These are phyloP conservation scores for Alaudala cheleensis DNA, from an alignment of 2,113 vertebrate genomes.

Conservation along the genomic window DNA sequence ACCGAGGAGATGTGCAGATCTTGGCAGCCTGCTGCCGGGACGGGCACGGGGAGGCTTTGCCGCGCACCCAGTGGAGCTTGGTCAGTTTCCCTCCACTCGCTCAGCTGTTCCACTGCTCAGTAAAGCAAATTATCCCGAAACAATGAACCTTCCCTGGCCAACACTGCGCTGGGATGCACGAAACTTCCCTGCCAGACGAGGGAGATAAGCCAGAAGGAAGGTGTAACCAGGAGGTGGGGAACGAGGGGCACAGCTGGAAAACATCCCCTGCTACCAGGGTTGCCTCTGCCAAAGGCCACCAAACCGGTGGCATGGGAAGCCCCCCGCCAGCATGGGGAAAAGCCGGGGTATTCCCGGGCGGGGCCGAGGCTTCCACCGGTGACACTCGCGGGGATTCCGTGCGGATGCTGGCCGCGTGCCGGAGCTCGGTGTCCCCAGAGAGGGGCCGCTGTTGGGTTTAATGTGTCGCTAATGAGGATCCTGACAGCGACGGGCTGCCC, in stretches of 20 bases:
- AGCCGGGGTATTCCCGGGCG: not conserved
- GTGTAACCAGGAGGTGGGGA: not conserved
- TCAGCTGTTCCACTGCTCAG: not conserved
- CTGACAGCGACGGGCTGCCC: not conserved
- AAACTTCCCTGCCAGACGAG: not conserved
- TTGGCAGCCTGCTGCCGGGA: not conserved
- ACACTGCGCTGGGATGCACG: rapidly evolving
- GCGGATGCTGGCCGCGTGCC: not conserved
- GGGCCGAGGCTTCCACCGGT: not conserved
- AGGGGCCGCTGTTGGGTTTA: not conserved
- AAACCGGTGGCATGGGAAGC: not conserved
- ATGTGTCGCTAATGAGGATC: not conserved
- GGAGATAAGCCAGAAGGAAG: not conserved
- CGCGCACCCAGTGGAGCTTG: rapidly evolving
- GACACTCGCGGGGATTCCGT: not conserved
- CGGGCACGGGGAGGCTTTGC: rapidly evolving
- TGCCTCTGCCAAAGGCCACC: not conserved
- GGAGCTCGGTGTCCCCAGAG: not conserved
- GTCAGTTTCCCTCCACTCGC: rapidly evolving
- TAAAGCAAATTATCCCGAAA: not conserved
- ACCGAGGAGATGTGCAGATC: rapidly evolving
- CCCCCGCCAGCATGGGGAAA: not conserved
- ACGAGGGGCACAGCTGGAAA: not conserved
- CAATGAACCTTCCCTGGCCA: not conserved
- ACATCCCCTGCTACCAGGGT: not conserved